Evolutionary conservation across 2,888 invertebrate genomes (phyloP), one percentile per base, ranked within the genome.

Genomic region (Pollenia griseotomentosa): DNA sequence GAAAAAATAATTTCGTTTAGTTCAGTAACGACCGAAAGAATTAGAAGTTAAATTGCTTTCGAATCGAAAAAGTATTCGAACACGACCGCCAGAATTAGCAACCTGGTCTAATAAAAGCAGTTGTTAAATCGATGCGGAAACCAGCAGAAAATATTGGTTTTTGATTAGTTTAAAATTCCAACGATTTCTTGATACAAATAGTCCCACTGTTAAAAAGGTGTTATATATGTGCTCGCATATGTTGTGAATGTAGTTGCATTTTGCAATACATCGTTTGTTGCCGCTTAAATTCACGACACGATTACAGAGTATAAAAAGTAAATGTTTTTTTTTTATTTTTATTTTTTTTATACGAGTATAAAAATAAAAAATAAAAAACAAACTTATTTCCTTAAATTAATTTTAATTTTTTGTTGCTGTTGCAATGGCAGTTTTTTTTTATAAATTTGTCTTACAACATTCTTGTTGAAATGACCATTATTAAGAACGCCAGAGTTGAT

Each of bases 361-460:
- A n/a, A 63, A 79, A 83, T 42, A 53, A 80, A 5, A 59, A 77
- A 46, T 16, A 68, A 78, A 70, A 66, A 61, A 63, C 33, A 79
- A 87, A 73, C 73, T 81, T 68, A 84, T 82, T 84, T 84, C 81
- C 84, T 84, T 84, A 78, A 84, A 87, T 78, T 87, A 84, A 82
- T 82, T 87, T 84, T 44, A 73, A 73, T 16, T 74, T 77, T 63
- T 75, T 65, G n/a, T 23, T 73, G 8, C 33, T 46, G 61, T 33
- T 44, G 68, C 48, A 42, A n/a, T 53, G 19, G 51, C 12, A 48
- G 12, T 12, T 66, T 48, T n/a, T 10, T 61, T 16, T 46, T 9
- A 19, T 59, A 11, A 11, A 1, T 63, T 65, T 33, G 11, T 70
- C 57, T 68, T 63, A 65, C 70, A 77, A 75, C 75, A 77, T 81